Evolutionary conservation across 2,888 invertebrate species (phyloP).

Genomic region (Cantharis rufa): DNA sequence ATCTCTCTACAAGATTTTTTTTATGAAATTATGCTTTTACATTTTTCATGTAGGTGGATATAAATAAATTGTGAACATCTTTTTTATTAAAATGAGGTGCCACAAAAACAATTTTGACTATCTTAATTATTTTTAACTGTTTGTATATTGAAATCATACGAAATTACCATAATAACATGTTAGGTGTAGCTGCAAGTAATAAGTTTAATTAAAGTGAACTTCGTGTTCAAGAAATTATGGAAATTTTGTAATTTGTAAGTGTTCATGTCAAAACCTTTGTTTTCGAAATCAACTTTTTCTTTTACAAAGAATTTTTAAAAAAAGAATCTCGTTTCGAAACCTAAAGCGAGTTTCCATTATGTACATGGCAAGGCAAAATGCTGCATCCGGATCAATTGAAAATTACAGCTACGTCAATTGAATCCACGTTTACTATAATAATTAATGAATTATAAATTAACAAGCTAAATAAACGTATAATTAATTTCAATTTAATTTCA

Average conservation of each 20-base stretch:
- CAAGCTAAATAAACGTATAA: not conserved
- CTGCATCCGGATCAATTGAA: not conserved
- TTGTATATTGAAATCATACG: not conserved
- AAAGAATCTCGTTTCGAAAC: not conserved
- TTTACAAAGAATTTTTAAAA: no score
- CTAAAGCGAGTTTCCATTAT: not conserved
- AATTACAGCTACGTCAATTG: not conserved
- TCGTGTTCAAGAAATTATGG: not conserved
- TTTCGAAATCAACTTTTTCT: not conserved
- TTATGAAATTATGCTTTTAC: slow-evolving; percentile 5
- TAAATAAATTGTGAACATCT: not conserved
- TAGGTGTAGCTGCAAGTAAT: not conserved
- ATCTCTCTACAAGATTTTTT: slow-evolving; percentile 13
- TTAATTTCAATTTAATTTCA: not conserved
- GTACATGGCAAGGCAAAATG: not conserved
- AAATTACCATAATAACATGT: not conserved
- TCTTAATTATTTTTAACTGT: not conserved
- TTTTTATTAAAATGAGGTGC: not conserved
- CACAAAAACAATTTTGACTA: not conserved
- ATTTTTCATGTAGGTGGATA: slow-evolving; percentile 9
- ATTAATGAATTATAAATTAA: not conserved
- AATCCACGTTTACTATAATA: not conserved
- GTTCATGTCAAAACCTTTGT: not conserved
- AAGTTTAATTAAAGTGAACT: not conserved
- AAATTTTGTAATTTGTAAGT: not conserved